These are phyloP conservation scores for Meloe dianella DNA, from an alignment of 2,888 invertebrate genomes.

Conservation along the genomic window DNA sequence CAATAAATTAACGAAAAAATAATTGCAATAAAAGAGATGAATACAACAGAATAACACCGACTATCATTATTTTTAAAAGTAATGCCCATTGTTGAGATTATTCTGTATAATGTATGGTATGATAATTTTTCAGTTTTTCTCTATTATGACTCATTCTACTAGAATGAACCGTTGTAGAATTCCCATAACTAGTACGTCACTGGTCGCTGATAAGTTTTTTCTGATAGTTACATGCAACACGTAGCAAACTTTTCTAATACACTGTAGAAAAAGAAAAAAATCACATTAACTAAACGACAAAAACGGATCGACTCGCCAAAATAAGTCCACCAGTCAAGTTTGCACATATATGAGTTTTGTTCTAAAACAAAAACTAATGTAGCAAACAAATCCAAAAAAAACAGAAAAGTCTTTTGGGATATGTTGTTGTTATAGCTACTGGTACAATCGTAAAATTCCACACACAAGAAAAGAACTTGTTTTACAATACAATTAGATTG, in stretches of 20 bases:
- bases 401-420: not conserved
- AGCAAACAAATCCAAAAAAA: not conserved
- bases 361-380: not conserved
- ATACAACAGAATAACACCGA: not conserved
- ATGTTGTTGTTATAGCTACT: conserved; percentile 1
- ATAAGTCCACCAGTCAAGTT: not conserved
- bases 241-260: conserved; percentile 4
- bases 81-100: not conserved
- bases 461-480: not conserved
- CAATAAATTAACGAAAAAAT: not conserved
- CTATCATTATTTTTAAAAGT: not conserved
- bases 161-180: too few species aligned
- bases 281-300: not conserved
- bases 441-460: not conserved
- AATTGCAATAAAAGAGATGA: not conserved
- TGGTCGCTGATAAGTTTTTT: not conserved
- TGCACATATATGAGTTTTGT: conserved; percentile 4
- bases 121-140: too few species aligned
- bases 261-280: not conserved
- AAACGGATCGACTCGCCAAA: not conserved
- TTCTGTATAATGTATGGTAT: not conserved
- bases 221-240: conserved; percentile 2
- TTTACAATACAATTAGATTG: not conserved
- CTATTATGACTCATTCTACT: too few species aligned
- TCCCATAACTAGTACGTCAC: too few species aligned